A percentile compares a stretch with the other conserved stretches of the same genome.
Conservation (phyloP, 2,888 invertebrate genomes). For the Agrotis puta region DNA sequence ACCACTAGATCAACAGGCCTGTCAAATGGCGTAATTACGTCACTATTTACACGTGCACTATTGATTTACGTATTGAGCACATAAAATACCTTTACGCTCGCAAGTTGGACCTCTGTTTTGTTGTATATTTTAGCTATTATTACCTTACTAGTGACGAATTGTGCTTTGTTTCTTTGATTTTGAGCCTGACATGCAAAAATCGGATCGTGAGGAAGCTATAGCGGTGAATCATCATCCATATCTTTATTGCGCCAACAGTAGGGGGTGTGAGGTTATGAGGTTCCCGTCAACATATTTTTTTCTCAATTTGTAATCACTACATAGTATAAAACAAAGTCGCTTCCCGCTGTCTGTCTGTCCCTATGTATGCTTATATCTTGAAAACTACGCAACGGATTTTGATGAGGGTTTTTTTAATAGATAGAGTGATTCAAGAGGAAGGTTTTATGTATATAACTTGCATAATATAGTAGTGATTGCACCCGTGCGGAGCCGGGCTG, state of each 20-base stretch:
- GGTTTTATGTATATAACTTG: too few species aligned
- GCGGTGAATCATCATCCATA: neutral
- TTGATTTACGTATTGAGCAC: constrained; percentile 19
- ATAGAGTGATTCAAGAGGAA: too few species aligned
- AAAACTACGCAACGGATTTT: too few species aligned
- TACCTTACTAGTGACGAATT: neutral
- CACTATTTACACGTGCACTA: constrained; percentile 26
- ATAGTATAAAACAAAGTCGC: too few species aligned
- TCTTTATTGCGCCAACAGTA: neutral
- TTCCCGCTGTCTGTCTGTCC: too few species aligned
- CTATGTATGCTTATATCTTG: too few species aligned
- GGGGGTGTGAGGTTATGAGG: too few species aligned
- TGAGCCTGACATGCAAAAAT: neutral
- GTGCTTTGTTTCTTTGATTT: neutral
- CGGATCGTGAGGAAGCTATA: neutral
- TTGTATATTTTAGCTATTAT: neutral
- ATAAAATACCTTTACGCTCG: constrained; percentile 1
- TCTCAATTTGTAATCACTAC: too few species aligned
- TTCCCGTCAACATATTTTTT: neutral
- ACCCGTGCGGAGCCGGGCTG: too few species aligned
- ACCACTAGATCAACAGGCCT: too few species aligned
- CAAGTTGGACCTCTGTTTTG: neutral
- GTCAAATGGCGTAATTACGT: constrained; percentile 8
- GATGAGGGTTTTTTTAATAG: too few species aligned
- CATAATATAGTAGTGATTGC: too few species aligned